phyloP scores from a whole-genome alignment of 2,888 invertebrate genomes.

The Cephus pulcher region DNA sequence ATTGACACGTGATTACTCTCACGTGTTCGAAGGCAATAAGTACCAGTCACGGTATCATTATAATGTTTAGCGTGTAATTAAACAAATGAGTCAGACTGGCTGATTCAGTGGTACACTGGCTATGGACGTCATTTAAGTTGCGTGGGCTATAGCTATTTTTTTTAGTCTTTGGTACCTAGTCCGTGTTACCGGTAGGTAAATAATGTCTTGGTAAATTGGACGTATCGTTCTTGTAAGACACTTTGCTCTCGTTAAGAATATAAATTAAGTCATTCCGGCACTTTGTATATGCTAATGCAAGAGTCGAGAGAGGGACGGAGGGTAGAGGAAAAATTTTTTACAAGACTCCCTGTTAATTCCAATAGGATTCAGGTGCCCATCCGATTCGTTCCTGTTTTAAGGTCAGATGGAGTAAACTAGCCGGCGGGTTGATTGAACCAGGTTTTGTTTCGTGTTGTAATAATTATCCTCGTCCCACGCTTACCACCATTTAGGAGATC shows the following conservation, averaged over 20 bases:
- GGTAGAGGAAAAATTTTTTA: background rate
- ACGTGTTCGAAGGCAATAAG: background rate
- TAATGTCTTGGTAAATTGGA: background rate
- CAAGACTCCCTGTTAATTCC: background rate
- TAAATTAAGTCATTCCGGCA: conserved; percentile 40
- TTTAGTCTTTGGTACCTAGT: background rate
- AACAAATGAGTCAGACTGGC: conserved; percentile 32
- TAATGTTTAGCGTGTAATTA: conserved; percentile 36
- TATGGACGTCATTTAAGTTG: background rate
- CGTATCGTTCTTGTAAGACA: background rate
- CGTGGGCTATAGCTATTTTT: background rate
- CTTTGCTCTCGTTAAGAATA: conserved; percentile 37
- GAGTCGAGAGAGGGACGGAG: background rate
- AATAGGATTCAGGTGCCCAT: background rate
- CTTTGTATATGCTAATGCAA: conserved; percentile 20
- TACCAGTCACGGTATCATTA: background rate
- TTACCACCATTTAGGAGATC: background rate
- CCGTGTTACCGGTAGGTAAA: background rate
- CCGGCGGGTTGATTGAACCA: background rate
- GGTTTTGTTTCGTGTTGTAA: background rate
- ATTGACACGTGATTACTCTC: background rate
- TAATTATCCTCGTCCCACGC: background rate
- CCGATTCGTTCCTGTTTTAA: background rate
- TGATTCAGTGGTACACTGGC: background rate
- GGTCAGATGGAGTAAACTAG: background rate